These are phyloP conservation scores for Murina feae DNA, from an alignment of 2,113 vertebrate genomes.

Conservation along the genomic window DNA sequence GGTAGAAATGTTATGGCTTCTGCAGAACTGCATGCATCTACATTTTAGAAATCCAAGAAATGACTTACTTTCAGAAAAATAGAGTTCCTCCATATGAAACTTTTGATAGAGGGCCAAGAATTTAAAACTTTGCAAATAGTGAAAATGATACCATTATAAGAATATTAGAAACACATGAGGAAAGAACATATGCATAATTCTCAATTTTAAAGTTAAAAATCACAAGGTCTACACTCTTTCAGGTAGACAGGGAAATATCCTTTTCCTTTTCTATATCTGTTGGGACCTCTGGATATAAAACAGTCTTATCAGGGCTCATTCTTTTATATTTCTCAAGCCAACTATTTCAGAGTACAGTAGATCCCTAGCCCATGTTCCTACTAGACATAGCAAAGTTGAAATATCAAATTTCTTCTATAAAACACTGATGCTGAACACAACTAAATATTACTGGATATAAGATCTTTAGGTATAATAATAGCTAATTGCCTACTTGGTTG, in stretches of 20 bases:
- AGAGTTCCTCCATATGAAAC: background rate
- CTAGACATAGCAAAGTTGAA: background rate
- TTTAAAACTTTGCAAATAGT: conserved; percentile 15
- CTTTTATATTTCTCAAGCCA: background rate
- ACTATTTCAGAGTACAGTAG: background rate
- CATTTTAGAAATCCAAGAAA: background rate
- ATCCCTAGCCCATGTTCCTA: background rate
- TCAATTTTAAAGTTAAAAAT: background rate
- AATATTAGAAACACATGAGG: background rate
- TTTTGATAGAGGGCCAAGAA: background rate
- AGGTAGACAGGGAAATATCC: background rate
- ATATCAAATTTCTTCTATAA: background rate
- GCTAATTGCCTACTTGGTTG: background rate
- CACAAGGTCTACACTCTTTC: background rate
- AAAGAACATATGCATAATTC: background rate
- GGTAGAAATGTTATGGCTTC: background rate
- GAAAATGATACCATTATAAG: background rate
- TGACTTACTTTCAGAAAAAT: conserved; percentile 15
- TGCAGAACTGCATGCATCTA: background rate
- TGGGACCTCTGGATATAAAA: background rate
- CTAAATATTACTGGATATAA: background rate
- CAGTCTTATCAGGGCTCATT: background rate
- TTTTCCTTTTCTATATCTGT: background rate
- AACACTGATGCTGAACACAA: background rate
- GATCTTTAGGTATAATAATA: background rate